phyloP scores from a whole-genome alignment of 2,113 vertebrate genomes.

The Sakesphorus luctuosus region DNA sequence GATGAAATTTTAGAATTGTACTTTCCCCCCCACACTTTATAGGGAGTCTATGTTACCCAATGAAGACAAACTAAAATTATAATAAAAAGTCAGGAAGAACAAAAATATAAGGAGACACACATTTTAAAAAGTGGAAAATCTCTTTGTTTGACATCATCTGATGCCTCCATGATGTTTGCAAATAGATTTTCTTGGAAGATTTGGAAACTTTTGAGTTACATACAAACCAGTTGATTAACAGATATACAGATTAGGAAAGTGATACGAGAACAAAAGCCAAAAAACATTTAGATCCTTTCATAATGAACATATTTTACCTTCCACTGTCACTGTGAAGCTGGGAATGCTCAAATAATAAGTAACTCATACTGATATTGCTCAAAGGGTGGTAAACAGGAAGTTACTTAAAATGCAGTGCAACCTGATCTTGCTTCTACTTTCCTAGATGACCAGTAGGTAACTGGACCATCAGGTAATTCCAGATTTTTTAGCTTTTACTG shows the following conservation, averaged over 20 bases:
- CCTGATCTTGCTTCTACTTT: neutral
- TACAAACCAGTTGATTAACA: neutral
- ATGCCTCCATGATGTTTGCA: neutral
- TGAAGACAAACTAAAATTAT: neutral
- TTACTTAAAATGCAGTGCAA: neutral
- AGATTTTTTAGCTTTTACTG: neutral
- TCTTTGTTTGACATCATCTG: neutral
- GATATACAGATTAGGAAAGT: neutral
- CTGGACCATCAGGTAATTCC: neutral
- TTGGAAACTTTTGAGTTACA: neutral
- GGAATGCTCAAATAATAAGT: neutral
- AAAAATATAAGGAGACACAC: neutral
- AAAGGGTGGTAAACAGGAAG: neutral
- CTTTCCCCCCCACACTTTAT: neutral
- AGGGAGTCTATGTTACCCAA: neutral
- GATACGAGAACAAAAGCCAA: neutral
- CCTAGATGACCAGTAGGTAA: neutral
- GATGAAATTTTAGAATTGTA: neutral
- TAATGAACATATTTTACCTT: neutral
- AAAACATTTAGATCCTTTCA: neutral
- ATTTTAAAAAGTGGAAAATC: neutral
- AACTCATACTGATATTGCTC: neutral
- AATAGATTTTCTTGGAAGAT: neutral
- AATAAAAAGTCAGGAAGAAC: neutral
- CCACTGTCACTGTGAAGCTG: neutral